Evolutionary conservation across 2,113 vertebrate species (phyloP), one percentile per base, ranked within the genome.

Genomic region (Coregonus clupeaformis): DNA sequence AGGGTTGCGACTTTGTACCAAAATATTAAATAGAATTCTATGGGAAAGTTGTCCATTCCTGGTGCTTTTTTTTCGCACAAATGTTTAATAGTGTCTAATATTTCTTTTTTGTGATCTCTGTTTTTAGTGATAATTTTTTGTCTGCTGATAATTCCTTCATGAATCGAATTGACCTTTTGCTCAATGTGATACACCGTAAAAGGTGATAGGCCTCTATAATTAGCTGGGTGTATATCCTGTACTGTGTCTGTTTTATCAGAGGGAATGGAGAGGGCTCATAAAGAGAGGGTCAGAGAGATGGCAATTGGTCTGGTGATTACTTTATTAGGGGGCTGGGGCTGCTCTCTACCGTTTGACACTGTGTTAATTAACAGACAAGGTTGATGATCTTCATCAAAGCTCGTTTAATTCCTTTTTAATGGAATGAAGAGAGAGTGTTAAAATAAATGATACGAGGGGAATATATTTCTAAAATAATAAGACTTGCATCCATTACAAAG

Each of bases 151-250:
- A 36, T 85, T 88, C 86, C 82, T 85, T 85, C 88, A 89, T 91
- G 89, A 89, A 91, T 90, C 81, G 89, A 82, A 90, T 92, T 92
- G 91, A 91, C 91, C 89, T 91, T 90, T 84, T 74, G 64, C 82
- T 82, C 82, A 49, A 6, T 30, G 80, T 72, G 72, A 84, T 81
- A 83, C 75, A 36, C 68, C 57, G 82, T 81, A 80, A 91, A 90
- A 83, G 86, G 87, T 81, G 80, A 84, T 73, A 69, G 84, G 55
- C 65, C 32, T 72, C 82, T 68, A 76, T 88, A 87, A 84, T 82
- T 79, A 67, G 69, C 80, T 36, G 30, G 45, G 52, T 66, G 14
- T 81, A 79, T 65, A 57, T 79, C 80, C 77, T 69, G 69, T 75
- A 72, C 72, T 45, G 79, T 64, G 73, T 55, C 77, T 79, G 84